Conservation (phyloP, 2,888 invertebrate species). For the Cheilosia grossa region DNA sequence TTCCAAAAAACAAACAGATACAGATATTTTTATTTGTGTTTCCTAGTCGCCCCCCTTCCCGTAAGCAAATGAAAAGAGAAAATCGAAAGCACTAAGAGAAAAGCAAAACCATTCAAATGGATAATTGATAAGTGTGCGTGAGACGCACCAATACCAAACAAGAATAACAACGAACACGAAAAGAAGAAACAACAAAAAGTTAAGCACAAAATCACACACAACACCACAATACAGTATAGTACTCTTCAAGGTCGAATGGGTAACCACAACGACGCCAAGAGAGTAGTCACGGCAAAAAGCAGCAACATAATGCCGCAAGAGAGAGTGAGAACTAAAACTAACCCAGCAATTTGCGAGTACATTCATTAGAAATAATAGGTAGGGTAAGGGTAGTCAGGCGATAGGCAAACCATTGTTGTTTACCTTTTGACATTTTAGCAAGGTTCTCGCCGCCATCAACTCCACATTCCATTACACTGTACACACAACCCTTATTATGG, state of each 20-base stretch:
- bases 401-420: slow-evolving; percentile 47
- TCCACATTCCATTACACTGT: slow-evolving; percentile 1
- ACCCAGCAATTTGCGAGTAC: slow-evolving; percentile 33
- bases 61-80: not conserved
- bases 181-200: slow-evolving; percentile 7
- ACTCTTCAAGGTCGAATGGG: slow-evolving; percentile 73
- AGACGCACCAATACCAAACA: slow-evolving; percentile 53
- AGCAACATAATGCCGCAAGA: not conserved
- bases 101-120: not conserved
- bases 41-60: not conserved
- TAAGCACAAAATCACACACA: slow-evolving; percentile 34
- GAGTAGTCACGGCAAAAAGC: slow-evolving; percentile 44
- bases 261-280: slow-evolving; percentile 64
- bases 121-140: not conserved
- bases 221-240: slow-evolving; percentile 34
- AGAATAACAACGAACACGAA: slow-evolving; percentile 8
- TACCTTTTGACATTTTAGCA: slow-evolving; percentile 67
- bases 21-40: not conserved
- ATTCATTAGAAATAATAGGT: slow-evolving; percentile 24
- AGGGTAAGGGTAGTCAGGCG: slow-evolving; percentile 3
- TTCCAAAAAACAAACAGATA: slow-evolving; percentile 2
- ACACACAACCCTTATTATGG: slow-evolving; percentile 16
- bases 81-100: slow-evolving; percentile 31
- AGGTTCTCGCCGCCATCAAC: slow-evolving; percentile 15
- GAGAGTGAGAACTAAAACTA: slow-evolving; percentile 11